A percentile compares a stretch with the other conserved stretches of the same genome.
These are phyloP conservation scores for Vidua macroura DNA, from an alignment of 2,113 vertebrate genomes.

Conservation along the genomic window DNA sequence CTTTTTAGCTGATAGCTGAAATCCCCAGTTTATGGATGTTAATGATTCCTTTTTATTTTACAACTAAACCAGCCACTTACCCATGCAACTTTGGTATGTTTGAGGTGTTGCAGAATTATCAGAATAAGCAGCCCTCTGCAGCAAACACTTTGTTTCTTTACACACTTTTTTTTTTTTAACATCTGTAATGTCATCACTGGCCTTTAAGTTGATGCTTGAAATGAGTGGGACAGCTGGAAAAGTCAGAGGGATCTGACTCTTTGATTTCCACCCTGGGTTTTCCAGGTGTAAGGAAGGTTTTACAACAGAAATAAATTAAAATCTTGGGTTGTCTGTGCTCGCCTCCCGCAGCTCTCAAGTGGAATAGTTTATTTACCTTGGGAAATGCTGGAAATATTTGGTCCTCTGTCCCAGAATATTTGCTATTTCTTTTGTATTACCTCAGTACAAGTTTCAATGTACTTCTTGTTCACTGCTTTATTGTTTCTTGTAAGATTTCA, in stretches of 20 bases:
- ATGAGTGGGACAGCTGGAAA: background rate
- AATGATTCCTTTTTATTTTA: background rate
- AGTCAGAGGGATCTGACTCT: background rate
- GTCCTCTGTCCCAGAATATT: background rate
- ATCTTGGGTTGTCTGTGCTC: background rate
- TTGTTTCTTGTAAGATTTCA: background rate
- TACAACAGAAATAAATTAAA: background rate
- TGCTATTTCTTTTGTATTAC: background rate
- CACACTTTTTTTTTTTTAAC: background rate
- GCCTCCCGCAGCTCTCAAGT: background rate
- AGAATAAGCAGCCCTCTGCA: background rate
- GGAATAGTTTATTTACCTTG: background rate
- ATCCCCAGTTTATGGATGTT: background rate
- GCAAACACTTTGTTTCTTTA: background rate
- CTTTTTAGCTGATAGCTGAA: background rate
- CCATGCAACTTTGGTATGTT: background rate
- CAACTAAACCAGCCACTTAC: background rate
- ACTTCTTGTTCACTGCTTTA: background rate
- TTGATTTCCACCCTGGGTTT: background rate
- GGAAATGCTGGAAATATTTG: background rate
- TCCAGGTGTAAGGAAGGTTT: background rate
- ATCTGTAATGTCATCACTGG: background rate
- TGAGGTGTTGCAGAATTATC: background rate
- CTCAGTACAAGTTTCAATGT: background rate
- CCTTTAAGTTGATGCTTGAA: background rate